These are phyloP conservation scores for Halcyon malimbica DNA, from an alignment of 2,113 vertebrate species.

Conservation along the genomic window DNA sequence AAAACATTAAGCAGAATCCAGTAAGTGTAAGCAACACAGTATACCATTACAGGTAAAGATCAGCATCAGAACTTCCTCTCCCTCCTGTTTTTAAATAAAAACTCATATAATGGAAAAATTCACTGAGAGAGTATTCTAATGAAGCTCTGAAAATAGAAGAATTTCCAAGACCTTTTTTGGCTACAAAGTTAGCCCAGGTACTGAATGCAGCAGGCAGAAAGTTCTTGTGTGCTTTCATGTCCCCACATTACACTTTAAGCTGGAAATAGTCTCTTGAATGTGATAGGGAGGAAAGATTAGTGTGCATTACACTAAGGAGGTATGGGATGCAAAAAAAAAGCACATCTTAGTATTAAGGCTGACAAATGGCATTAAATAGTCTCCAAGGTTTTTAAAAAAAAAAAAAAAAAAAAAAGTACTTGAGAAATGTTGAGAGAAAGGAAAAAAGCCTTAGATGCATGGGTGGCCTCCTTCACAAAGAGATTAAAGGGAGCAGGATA, in stretches of 20 bases:
- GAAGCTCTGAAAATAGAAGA: neutral
- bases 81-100: neutral
- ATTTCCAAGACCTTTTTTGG: neutral
- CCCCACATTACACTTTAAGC: neutral
- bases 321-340: neutral
- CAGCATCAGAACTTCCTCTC: neutral
- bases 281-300: neutral
- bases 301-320: neutral
- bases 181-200: neutral
- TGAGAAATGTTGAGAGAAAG: neutral
- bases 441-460: neutral
- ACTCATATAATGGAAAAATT: neutral
- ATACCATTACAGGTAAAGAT: neutral
- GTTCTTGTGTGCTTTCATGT: neutral
- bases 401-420: neutral
- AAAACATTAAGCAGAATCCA: neutral
- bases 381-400: neutral
- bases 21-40: neutral
- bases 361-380: constrained; percentile 21
- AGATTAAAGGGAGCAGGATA: constrained; percentile 53
- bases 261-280: neutral
- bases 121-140: neutral
- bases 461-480: constrained; percentile 54
- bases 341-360: neutral
- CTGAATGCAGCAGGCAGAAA: neutral